Conservation (phyloP, 2,797 vertebrate species). For the Scolopax bukidnonensis region DNA sequence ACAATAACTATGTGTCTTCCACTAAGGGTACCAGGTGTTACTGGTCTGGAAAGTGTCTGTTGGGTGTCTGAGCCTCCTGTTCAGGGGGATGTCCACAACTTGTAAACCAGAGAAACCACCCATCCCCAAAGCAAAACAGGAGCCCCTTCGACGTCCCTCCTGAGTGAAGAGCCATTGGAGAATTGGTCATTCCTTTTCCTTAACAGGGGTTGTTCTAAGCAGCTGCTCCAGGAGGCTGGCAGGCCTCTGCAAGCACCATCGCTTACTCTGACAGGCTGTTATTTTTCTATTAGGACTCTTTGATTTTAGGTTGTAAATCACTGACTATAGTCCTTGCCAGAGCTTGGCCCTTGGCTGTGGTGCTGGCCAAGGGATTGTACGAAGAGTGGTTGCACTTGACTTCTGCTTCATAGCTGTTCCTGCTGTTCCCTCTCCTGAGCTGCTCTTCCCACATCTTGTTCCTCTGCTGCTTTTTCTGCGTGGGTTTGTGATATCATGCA, state of each 20-base stretch:
- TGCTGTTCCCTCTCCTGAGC: background rate
- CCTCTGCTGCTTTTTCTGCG: background rate
- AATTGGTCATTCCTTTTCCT: background rate
- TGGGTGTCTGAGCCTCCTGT: background rate
- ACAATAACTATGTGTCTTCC: background rate
- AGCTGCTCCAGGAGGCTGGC: background rate
- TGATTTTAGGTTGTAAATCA: slow-evolving; percentile 34
- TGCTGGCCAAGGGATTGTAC: background rate
- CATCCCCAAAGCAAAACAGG: background rate
- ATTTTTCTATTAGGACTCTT: background rate
- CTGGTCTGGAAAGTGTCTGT: background rate
- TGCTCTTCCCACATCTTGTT: background rate
- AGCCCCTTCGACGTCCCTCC: background rate
- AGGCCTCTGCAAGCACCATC: background rate
- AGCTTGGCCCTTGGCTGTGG: background rate
- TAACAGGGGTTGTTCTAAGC: background rate
- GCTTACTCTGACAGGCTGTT: background rate
- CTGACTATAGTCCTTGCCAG: background rate
- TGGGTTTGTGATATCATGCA: fast-evolving
- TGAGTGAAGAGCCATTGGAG: fast-evolving
- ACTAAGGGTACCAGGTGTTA: background rate
- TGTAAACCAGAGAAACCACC: background rate
- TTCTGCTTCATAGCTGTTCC: background rate
- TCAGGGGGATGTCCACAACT: background rate
- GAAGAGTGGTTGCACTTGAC: background rate